Percentiles rank a stretch among this genome's conserved stretches.
Evolutionary conservation across 2,113 vertebrate species (phyloP).

Genomic region (Brachionichthys hirsutus): DNA sequence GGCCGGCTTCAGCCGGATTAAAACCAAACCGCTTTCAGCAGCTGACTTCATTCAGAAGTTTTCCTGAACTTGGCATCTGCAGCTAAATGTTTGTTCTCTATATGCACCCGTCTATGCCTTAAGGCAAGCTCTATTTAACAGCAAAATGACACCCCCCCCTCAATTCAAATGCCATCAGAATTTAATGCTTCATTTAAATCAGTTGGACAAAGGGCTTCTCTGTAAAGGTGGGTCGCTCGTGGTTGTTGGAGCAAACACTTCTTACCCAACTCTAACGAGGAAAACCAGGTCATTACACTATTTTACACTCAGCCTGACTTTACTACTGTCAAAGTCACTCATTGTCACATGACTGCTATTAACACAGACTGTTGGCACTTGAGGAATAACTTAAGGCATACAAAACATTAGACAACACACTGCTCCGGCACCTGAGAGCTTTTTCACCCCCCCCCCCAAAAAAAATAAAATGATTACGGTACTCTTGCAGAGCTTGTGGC

Average conservation of each 20-base stretch:
- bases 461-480: conserved; percentile 13
- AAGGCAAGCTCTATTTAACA: conserved; percentile 58
- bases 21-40: conserved; percentile 63
- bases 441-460: conserved; percentile 12
- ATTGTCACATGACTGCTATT: conserved; percentile 62
- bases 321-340: conserved; percentile 40
- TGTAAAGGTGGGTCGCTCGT: conserved; percentile 40
- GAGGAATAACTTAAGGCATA: conserved; percentile 48
- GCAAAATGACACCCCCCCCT: conserved; percentile 10
- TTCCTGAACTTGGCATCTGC: conserved; percentile 57
- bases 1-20: conserved; percentile 57
- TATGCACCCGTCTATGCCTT: conserved; percentile 6
- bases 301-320: conserved; percentile 43
- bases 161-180: conserved; percentile 26
- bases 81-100: conserved; percentile 50
- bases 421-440: conserved; percentile 33
- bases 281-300: conserved; percentile 52
- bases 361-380: conserved; percentile 54
- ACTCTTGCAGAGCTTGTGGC: conserved; percentile 37
- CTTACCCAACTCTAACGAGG: conserved; percentile 42
- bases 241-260: conserved; percentile 33
- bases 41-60: conserved; percentile 52
- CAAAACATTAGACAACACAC: conserved; percentile 44
- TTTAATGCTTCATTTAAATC: conserved; percentile 44
- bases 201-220: conserved; percentile 15